Evolutionary conservation across 2,113 vertebrate species (phyloP).

Genomic region (Cyprinus carpio): DNA sequence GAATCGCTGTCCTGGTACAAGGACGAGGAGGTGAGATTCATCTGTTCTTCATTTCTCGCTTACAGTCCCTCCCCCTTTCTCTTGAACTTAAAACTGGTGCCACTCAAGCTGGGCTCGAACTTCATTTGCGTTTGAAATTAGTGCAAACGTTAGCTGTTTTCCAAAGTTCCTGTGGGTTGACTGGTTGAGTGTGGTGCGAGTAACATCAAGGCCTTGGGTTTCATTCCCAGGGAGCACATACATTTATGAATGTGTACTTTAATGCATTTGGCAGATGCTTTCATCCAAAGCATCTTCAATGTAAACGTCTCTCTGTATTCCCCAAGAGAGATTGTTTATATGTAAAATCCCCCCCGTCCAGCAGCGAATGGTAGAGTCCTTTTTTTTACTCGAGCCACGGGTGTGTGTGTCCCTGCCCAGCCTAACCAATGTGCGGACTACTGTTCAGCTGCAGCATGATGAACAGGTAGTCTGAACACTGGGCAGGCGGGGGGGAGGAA

Average conservation of each 20-base stretch:
- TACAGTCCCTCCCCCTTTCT: background rate
- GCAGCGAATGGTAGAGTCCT: background rate
- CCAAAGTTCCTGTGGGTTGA: slow-evolving; percentile 2
- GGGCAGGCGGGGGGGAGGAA: slow-evolving; percentile 79
- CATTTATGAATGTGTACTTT: background rate
- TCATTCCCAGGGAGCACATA: background rate
- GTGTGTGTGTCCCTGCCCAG: slow-evolving; percentile 75
- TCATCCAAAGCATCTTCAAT: background rate
- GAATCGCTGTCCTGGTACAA: slow-evolving; percentile 99
- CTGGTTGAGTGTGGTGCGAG: background rate
- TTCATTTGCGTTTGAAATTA: background rate
- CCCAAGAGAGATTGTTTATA: background rate
- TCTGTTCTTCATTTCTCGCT: slow-evolving; percentile 5
- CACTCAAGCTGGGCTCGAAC: background rate
- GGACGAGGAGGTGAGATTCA: slow-evolving; percentile 89
- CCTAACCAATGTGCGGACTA: slow-evolving; percentile 89
- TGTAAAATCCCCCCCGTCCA: background rate
- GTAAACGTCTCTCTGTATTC: background rate
- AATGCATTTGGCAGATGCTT: background rate
- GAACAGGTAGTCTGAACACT: slow-evolving; percentile 96
- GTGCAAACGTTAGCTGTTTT: background rate
- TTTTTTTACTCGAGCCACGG: background rate
- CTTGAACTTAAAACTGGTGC: background rate
- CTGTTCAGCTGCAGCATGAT: slow-evolving; percentile 78
- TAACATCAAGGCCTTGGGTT: background rate